Evolutionary conservation across 1,140 invertebrate species (phyloP).

Genomic region (Tetragonula clypearis): DNA sequence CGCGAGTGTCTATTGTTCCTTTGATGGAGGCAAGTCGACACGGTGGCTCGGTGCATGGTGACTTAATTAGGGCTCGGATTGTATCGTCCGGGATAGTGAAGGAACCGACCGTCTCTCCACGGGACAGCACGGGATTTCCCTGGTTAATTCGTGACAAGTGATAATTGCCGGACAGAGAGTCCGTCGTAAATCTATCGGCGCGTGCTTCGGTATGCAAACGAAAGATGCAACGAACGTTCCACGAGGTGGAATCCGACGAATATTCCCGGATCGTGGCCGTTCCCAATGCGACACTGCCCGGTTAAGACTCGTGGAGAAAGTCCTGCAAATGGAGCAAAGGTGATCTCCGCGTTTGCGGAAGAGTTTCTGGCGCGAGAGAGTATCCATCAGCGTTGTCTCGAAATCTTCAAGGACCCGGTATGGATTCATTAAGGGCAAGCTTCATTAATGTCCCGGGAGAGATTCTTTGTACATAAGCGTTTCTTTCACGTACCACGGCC

Average conservation of each 20-base stretch:
- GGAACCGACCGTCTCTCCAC: background rate
- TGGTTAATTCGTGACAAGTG: slow-evolving; percentile 36
- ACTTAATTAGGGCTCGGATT: slow-evolving; percentile 38
- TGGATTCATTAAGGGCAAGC: slow-evolving; percentile 71
- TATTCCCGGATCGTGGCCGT: background rate
- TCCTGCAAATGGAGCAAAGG: slow-evolving; percentile 1
- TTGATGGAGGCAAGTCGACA: background rate
- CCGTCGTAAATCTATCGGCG: slow-evolving; percentile 49
- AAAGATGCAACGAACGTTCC: slow-evolving; percentile 13
- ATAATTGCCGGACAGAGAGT: slow-evolving; percentile 43
- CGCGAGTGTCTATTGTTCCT: background rate
- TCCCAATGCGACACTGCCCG: slow-evolving; percentile 22
- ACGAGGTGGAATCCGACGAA: background rate
- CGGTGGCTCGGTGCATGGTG: background rate
- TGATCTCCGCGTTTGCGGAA: slow-evolving; percentile 47
- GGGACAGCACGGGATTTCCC: background rate
- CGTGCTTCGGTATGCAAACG: slow-evolving; percentile 24
- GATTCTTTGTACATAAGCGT: slow-evolving; percentile 31
- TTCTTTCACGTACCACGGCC: slow-evolving; percentile 22
- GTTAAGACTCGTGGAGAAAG: slow-evolving; percentile 23
- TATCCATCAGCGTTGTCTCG: slow-evolving; percentile 71
- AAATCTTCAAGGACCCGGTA: slow-evolving; percentile 61
- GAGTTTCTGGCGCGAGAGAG: slow-evolving; percentile 45
- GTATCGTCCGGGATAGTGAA: background rate
- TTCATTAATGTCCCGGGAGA: slow-evolving; percentile 69